Evolutionary conservation across 1,140 invertebrate genomes (phyloP), one percentile per base, ranked within the genome.

Genomic region (Drosophila willistoni): DNA sequence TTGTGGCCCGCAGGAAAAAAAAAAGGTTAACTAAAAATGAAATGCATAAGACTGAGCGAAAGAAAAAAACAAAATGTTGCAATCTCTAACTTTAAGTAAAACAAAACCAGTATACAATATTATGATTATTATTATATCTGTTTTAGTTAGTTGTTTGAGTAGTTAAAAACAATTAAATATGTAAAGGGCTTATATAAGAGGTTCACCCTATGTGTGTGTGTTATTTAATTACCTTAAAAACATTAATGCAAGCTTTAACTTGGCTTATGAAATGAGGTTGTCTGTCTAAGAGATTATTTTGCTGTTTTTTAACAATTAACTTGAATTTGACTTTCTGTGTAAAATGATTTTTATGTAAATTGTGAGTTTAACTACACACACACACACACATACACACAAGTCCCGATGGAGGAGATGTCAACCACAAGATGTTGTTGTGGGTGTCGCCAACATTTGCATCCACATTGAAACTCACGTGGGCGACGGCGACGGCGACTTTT

Each of bases 221-320:
- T 73, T 87, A 87, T 87, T 87, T 86, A 86, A 86, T 86, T 86
- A 80, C 83, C 79, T 68, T 29, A 42, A 77, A 29, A 66, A 41
- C 74, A 29, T 76, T 76, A 77, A 72, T 87, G 76, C 79, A 87
- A 39, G 71, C 76, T 87, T 51, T 39, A 51, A 19, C 17, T 51
- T 51, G 17, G 72, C 83, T 86, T 86, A 83, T 86, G 83, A 86
- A 86, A 86, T 86, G 76, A 79, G 82, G 83, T 87, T 87, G 79
- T 74, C 76, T 60, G 75, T 68, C 44, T 29, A 80, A 59, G 65
- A 51, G 73, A 33, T 29, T 57, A 17, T 64, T 44, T 64, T 34
- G 60, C 39, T 59, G 36, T 39, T 65, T 68, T 73, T 41, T 51
- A 64, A 74, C 75, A 75, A 71, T 75, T 74, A 71, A 73, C 79